Evolutionary conservation across 2,888 invertebrate species (phyloP).

Genomic region (Spodoptera picta): DNA sequence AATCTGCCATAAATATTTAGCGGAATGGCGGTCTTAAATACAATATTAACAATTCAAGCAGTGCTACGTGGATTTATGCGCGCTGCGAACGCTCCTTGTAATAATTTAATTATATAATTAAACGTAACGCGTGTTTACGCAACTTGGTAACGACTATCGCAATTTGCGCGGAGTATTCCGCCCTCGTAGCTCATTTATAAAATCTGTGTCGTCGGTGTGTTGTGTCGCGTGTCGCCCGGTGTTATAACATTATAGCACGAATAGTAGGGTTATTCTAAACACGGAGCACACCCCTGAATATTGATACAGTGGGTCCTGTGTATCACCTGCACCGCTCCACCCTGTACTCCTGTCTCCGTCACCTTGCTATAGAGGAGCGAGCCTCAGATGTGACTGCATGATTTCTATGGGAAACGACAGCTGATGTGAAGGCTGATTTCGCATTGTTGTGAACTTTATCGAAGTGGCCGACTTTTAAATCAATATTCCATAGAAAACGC

Average conservation of each 20-base stretch:
- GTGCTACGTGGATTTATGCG: slow-evolving; percentile 42
- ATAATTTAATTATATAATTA: slow-evolving; percentile 59
- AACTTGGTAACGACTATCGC: slow-evolving; percentile 55
- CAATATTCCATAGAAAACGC: slow-evolving; percentile 7
- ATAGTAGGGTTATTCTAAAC: slow-evolving; percentile 41
- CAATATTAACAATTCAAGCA: slow-evolving; percentile 58
- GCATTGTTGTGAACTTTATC: slow-evolving; percentile 9
- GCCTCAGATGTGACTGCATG: slow-evolving; percentile 4
- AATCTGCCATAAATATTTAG: slow-evolving; percentile 52
- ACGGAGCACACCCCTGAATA: slow-evolving; percentile 46
- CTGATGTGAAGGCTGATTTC: slow-evolving; percentile 17
- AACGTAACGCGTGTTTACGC: slow-evolving; percentile 56
- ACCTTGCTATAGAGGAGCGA: slow-evolving; percentile 4
- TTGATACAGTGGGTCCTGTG: slow-evolving; percentile 37
- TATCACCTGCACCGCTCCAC: background rate
- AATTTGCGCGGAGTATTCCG: slow-evolving; percentile 51
- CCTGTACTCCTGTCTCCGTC: background rate
- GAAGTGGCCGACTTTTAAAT: slow-evolving; percentile 14
- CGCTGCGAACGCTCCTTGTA: slow-evolving; percentile 46
- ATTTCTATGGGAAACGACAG: slow-evolving; percentile 28
- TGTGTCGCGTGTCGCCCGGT: slow-evolving; percentile 27
- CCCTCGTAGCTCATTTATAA: slow-evolving; percentile 58
- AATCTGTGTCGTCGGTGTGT: slow-evolving; percentile 51
- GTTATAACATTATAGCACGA: slow-evolving; percentile 40
- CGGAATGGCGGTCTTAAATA: slow-evolving; percentile 47